Evolutionary conservation across 2,888 invertebrate genomes (phyloP).

Genomic region (Ichneumoninae sp.): DNA sequence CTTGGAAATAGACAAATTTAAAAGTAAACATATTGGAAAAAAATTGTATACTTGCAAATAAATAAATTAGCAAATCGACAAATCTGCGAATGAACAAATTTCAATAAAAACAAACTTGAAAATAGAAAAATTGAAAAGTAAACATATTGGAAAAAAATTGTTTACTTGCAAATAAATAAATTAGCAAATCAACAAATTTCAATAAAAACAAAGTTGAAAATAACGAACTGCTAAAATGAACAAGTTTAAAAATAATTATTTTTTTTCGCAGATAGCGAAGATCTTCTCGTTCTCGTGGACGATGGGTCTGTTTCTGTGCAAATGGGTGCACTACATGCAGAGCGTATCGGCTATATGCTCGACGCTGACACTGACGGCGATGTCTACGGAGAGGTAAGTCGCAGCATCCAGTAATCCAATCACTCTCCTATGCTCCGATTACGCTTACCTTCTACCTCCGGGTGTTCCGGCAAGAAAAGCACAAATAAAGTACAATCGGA

Average conservation of each 20-base stretch:
- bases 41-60: background rate
- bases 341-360: constrained; percentile 90
- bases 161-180: too few relatives aligned
- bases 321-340: constrained; percentile 90
- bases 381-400: constrained; percentile 89
- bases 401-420: constrained; percentile 19
- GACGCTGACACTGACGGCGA: constrained; percentile 89
- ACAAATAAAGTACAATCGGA: constrained; percentile 29
- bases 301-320: constrained; percentile 89
- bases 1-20: too few relatives aligned
- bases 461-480: background rate
- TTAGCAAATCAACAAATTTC: too few relatives aligned
- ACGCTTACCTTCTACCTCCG: background rate
- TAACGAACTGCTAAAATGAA: too few relatives aligned
- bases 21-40: background rate
- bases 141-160: too few relatives aligned
- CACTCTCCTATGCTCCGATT: background rate
- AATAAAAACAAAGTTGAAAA: too few relatives aligned
- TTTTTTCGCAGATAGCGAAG: constrained; percentile 87
- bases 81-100: background rate
- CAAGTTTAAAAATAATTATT: background rate
- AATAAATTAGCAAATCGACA: background rate
- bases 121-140: too few relatives aligned
- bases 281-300: constrained; percentile 89
- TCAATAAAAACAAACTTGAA: too few relatives aligned